Conservation (phyloP, 2,888 invertebrate species). For the Ischnura elegans region DNA sequence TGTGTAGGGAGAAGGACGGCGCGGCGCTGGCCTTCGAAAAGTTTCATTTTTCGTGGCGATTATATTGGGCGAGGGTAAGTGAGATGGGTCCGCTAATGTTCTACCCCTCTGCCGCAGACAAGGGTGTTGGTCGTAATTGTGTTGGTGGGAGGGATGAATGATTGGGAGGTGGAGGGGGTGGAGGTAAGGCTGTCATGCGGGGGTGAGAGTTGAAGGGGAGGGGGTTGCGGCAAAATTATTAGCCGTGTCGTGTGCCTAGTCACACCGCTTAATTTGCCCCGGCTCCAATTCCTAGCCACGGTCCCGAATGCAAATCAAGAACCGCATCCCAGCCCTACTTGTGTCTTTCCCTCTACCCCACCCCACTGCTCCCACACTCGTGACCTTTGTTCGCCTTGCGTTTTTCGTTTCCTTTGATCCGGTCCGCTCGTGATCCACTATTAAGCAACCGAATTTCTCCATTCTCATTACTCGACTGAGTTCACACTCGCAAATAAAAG, state of each 20-base stretch:
- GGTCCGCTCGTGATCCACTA: background rate
- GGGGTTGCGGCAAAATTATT: background rate
- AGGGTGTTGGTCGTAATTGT: background rate
- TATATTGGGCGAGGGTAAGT: background rate
- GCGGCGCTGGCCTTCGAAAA: background rate
- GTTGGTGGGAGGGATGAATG: background rate
- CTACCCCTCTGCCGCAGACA: background rate
- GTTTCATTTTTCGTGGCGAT: background rate
- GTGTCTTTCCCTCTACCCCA: background rate
- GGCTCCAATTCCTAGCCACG: slow-evolving; percentile 56
- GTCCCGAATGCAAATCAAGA: slow-evolving; percentile 54
- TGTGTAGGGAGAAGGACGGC: background rate
- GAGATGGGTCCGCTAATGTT: background rate
- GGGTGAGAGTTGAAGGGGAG: background rate
- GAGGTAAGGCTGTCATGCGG: background rate
- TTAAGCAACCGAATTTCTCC: background rate
- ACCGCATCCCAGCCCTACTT: background rate
- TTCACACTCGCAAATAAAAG: background rate
- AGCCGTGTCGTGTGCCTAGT: slow-evolving; percentile 48
- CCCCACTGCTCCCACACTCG: background rate
- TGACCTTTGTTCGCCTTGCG: background rate
- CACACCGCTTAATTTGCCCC: slow-evolving; percentile 38
- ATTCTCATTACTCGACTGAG: background rate
- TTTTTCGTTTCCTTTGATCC: background rate
- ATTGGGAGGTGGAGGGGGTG: background rate